phyloP scores from a whole-genome alignment of 2,797 vertebrate genomes.

The Enteromius afrohamiltoni region DNA sequence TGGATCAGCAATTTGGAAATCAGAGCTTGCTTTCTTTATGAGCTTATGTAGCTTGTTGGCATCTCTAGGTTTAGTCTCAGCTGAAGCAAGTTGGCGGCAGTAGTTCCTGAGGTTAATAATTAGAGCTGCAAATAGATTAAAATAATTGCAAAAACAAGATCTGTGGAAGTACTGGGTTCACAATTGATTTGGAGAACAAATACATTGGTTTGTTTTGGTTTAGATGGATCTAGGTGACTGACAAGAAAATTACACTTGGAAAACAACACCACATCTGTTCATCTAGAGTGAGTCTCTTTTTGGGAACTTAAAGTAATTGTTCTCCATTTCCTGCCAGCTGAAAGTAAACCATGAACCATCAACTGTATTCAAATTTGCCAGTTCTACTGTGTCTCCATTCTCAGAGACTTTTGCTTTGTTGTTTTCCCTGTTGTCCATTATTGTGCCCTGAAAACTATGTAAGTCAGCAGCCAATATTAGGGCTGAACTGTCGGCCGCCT shows the following conservation, averaged over 20 bases:
- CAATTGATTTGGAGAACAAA: neutral
- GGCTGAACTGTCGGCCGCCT: neutral
- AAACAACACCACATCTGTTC: neutral
- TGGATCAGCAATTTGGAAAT: constrained; percentile 6
- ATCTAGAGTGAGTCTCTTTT: neutral
- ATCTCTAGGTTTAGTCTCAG: neutral
- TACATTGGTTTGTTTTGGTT: constrained; percentile 2
- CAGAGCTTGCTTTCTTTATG: constrained; percentile 7
- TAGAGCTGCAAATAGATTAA: neutral
- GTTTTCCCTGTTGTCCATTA: neutral
- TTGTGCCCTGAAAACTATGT: constrained; percentile 38
- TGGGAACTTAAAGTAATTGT: neutral
- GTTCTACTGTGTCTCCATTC: neutral
- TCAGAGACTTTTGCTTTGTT: neutral
- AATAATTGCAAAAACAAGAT: neutral
- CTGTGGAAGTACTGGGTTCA: neutral
- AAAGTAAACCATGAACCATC: neutral
- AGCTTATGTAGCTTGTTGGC: constrained; percentile 10
- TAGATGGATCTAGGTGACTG: neutral
- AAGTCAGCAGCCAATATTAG: constrained; percentile 30
- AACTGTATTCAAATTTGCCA: neutral
- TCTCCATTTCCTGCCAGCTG: neutral
- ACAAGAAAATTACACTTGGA: neutral
- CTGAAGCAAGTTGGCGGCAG: neutral
- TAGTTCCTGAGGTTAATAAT: neutral